Base-by-base conservation (phyloP, 2,113 vertebrate genomes). In the Xyrauchen texanus region DNA sequence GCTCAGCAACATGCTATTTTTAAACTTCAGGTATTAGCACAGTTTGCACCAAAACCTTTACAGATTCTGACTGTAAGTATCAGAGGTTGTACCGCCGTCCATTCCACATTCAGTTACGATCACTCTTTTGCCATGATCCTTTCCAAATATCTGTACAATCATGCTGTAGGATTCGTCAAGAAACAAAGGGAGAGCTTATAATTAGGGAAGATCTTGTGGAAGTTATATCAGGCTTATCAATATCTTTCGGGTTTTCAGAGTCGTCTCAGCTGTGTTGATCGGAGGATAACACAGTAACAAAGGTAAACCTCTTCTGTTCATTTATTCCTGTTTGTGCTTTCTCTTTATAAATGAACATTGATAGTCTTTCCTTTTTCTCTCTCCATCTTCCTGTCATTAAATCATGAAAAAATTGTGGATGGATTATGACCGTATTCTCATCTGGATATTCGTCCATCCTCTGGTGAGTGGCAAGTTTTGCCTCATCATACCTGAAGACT, bases 381-480 rank as follows among this genome's bases (percentile, higher is more conserved):
- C 13, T 83, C 21, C 21, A 34, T 34, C 15, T 73, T 44, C 11
- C 2, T 66, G 57, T 45, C 47, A 46, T 68, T 8, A 61, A 12
- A 9, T 76, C 15, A 52, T 34, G 21, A 34, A 34, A 34, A 34
- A 34, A 34, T 34, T 62, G 60, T 69, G 77, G 51, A 74, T 70
- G 60, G 10, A 58, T 55, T 66, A 53, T 64, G 68, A 5, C 9
- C 45, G 3, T 64, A 10, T 49, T 45, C 46, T 64, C 68, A 13
- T 8, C 58, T 69, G 81, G 77, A 66, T 69, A 10, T 53, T 68
- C 16, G 70, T 34, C 49, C 55, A 51, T 81, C 52, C 10, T 58
- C 21, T 47, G 85, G 85, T 87, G 80, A 87, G 85, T 86, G 55
- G 12, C 45, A 13, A 49, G 67, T 74, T 74, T 64, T 60, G 3